Evolutionary conservation across 1,140 invertebrate species (phyloP).

Genomic region (Psix sp.): DNA sequence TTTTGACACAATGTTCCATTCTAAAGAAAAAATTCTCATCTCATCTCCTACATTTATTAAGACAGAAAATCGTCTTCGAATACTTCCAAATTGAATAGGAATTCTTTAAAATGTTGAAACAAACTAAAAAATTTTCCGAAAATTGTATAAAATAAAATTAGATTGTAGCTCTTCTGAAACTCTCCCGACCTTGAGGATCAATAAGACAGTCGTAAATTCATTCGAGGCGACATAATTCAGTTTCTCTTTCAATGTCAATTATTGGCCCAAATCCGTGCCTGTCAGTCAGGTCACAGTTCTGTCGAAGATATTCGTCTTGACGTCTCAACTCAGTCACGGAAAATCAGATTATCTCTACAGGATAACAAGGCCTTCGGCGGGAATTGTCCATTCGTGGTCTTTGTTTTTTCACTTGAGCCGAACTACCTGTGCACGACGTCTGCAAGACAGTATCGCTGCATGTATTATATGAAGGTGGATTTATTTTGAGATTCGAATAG

Average conservation of each 20-base stretch:
- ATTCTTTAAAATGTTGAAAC: too few species aligned
- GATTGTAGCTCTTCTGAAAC: slow-evolving; percentile 5
- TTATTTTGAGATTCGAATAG: slow-evolving; percentile 41
- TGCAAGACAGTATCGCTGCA: slow-evolving; percentile 18
- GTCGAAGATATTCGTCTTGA: slow-evolving; percentile 67
- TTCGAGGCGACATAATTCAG: slow-evolving; percentile 17
- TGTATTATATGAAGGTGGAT: slow-evolving; percentile 13
- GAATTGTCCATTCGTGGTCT: slow-evolving; percentile 25
- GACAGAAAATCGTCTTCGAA: too few species aligned
- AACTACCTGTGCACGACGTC: slow-evolving; percentile 59
- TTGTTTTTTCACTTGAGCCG: slow-evolving; percentile 21
- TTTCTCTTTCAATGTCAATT: slow-evolving; percentile 21
- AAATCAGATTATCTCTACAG: slow-evolving; percentile 70
- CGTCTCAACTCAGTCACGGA: slow-evolving; percentile 71
- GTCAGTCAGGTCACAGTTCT: slow-evolving; percentile 43
- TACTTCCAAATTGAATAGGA: too few species aligned
- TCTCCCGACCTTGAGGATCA: slow-evolving; percentile 18
- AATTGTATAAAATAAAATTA: slow-evolving; percentile 12
- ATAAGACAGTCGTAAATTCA: slow-evolving; percentile 41
- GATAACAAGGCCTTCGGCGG: slow-evolving; percentile 59
- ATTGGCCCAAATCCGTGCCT: slow-evolving; percentile 21
- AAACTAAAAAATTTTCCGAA: slow-evolving; percentile 4
- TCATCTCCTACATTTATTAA: too few species aligned
- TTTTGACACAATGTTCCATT: slow-evolving; percentile 14
- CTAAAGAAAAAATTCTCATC: slow-evolving; percentile 1